Conservation (phyloP, 2,888 invertebrate genomes). For the Eucera pruinosa region DNA sequence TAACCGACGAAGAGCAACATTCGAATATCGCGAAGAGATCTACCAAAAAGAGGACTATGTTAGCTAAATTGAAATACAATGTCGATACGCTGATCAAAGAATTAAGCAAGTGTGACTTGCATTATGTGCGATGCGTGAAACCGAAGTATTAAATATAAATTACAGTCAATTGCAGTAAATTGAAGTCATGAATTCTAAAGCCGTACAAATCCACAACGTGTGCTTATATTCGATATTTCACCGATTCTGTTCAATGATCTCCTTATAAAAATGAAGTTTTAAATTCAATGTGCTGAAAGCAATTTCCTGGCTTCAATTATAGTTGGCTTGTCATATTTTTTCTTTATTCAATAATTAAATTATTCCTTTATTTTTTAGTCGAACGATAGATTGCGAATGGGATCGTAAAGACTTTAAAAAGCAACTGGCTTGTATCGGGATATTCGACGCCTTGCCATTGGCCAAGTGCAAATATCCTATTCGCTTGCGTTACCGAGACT, state of each 20-base stretch:
- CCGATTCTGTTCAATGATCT: too few species aligned
- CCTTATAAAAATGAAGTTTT: too few species aligned
- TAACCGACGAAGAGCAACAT: constrained; percentile 50
- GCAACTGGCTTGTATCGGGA: constrained; percentile 70
- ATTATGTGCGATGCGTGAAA: constrained; percentile 83
- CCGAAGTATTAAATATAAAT: constrained; percentile 71
- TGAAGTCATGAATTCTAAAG: too few species aligned
- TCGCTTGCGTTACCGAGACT: constrained; percentile 68
- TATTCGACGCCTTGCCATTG: constrained; percentile 72
- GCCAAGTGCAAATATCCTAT: constrained; percentile 74
- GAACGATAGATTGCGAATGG: constrained; percentile 57
- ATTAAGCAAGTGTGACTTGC: constrained; percentile 80
- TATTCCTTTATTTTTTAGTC: constrained; percentile 52
- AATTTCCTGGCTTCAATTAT: too few species aligned
- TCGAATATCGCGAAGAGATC: constrained; percentile 50
- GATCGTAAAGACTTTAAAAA: constrained; percentile 68
- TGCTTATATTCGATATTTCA: too few species aligned
- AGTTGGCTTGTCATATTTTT: too few species aligned
- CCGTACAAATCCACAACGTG: too few species aligned
- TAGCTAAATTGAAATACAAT: constrained; percentile 80
- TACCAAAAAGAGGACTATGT: constrained; percentile 74
- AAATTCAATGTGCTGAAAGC: too few species aligned
- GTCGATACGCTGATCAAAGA: constrained; percentile 81
- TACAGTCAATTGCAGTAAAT: too few species aligned
- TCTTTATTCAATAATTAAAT: constrained; percentile 3